Percentiles rank a stretch among this genome's conserved stretches.
Conservation (phyloP, 2,797 vertebrate genomes). For the Platalea minor region DNA sequence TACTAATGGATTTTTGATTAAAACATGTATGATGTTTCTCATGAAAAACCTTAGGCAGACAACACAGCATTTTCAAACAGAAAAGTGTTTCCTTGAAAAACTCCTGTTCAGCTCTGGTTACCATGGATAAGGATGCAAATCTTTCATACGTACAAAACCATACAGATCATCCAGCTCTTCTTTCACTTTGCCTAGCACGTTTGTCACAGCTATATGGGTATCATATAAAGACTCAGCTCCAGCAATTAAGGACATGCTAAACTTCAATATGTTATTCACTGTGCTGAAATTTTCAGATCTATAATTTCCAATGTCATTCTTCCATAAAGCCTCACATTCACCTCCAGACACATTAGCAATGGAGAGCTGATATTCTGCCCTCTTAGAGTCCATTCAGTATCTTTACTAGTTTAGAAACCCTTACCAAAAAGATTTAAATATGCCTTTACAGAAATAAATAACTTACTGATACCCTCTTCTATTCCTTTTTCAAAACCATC, state of each 20-base stretch:
- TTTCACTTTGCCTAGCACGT: not conserved
- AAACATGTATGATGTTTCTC: not conserved
- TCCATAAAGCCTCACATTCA: not conserved
- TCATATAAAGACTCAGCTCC: not conserved
- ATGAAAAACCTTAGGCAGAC: not conserved
- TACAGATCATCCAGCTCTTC: not conserved
- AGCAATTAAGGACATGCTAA: not conserved
- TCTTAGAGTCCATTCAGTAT: not conserved
- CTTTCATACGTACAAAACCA: not conserved
- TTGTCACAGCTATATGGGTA: not conserved
- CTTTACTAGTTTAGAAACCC: not conserved
- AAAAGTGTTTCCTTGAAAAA: not conserved
- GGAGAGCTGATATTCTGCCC: not conserved
- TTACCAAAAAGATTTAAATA: not conserved
- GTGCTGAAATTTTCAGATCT: not conserved
- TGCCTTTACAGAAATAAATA: not conserved
- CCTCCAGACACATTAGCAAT: not conserved
- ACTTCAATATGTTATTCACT: not conserved
- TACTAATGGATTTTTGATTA: not conserved
- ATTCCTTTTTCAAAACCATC: not conserved
- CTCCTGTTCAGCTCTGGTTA: slow-evolving; percentile 4
- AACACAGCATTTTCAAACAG: not conserved
- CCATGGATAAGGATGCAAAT: slow-evolving; percentile 42
- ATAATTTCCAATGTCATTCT: not conserved
- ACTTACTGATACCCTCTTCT: not conserved